phyloP scores from a whole-genome alignment of 2,888 invertebrate genomes.

The Melieria crassipennis region DNA sequence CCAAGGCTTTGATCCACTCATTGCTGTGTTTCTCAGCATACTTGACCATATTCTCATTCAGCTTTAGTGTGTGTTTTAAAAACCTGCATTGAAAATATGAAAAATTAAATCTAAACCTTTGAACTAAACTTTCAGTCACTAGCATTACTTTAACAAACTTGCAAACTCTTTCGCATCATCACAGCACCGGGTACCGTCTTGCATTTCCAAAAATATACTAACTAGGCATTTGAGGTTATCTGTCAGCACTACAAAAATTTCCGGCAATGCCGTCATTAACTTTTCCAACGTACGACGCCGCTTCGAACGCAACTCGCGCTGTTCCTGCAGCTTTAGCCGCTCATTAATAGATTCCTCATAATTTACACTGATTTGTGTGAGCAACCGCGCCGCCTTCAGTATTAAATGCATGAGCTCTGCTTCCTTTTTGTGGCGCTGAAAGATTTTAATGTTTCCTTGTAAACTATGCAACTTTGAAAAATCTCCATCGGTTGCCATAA shows the following conservation, averaged over 20 bases:
- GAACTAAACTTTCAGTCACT: not conserved
- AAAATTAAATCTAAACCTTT: conserved; percentile 19
- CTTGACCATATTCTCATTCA: conserved; percentile 49
- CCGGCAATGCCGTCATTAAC: conserved; percentile 44
- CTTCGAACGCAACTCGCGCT: conserved; percentile 50
- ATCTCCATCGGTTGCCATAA: not conserved
- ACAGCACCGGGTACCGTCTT: conserved; percentile 27
- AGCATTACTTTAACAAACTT: conserved; percentile 40
- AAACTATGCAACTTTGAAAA: not conserved
- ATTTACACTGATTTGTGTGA: conserved; percentile 46
- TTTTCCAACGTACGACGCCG: conserved; percentile 52
- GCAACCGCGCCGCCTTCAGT: conserved; percentile 47
- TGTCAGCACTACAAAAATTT: conserved; percentile 41
- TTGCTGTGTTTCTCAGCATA: conserved; percentile 50
- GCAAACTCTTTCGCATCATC: conserved; percentile 14
- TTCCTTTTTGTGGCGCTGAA: conserved; percentile 52
- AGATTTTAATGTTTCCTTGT: conserved; percentile 42
- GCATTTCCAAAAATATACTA: conserved; percentile 38
- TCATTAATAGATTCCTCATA: conserved; percentile 46
- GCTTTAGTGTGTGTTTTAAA: conserved; percentile 47
- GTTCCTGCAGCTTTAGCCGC: conserved; percentile 44
- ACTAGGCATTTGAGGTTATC: conserved; percentile 30
- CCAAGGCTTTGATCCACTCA: conserved; percentile 53
- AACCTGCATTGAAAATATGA: conserved; percentile 46
- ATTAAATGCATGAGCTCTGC: conserved; percentile 49